Evolutionary conservation across 2,888 invertebrate genomes (phyloP).

Genomic region (Lasius platythorax): DNA sequence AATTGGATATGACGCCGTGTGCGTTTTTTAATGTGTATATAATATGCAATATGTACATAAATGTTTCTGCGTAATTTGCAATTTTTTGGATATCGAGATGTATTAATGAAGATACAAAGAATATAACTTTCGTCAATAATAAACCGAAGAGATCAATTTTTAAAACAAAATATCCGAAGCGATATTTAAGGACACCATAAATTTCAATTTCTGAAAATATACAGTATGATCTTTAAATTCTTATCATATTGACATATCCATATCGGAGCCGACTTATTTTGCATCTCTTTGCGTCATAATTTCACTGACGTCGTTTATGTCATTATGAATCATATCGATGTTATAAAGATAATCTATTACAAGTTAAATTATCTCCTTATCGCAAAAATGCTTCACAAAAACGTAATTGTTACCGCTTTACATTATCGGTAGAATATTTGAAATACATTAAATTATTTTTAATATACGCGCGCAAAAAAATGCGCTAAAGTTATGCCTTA

Average conservation of each 20-base stretch:
- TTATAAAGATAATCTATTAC: neutral
- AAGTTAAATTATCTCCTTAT: neutral
- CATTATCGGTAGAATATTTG: neutral
- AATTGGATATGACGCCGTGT: neutral
- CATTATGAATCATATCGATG: slow-evolving; percentile 16
- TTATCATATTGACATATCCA: neutral
- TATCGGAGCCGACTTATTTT: neutral
- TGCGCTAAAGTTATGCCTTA: neutral
- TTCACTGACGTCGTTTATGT: slow-evolving; percentile 19
- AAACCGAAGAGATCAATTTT: neutral
- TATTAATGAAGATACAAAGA: neutral
- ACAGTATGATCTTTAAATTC: neutral
- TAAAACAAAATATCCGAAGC: neutral
- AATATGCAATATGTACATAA: neutral
- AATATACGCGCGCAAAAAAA: neutral
- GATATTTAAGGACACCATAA: neutral
- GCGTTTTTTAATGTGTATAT: slow-evolving; percentile 9
- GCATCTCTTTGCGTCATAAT: slow-evolving; percentile 12
- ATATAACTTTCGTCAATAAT: neutral
- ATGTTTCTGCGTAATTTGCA: neutral
- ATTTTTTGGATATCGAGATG: neutral
- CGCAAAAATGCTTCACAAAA: neutral
- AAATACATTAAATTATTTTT: neutral
- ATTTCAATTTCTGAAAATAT: neutral
- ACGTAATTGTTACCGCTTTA: neutral